phyloP scores from a whole-genome alignment of 2,113 vertebrate genomes.

The Nothocercus julius region DNA sequence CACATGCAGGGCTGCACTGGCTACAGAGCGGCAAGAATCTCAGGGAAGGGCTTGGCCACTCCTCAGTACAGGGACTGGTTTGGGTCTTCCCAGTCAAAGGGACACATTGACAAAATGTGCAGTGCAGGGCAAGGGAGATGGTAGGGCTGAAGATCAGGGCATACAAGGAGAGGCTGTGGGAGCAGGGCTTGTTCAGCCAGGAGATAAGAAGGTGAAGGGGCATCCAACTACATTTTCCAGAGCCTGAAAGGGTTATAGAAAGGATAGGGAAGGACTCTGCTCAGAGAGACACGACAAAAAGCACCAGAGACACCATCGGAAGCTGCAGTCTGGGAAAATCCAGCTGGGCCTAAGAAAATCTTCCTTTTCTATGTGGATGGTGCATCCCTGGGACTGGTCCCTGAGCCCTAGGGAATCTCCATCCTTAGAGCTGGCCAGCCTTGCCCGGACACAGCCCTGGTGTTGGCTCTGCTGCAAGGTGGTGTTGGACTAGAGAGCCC shows the following conservation, averaged over 20 bases:
- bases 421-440: too few relatives aligned
- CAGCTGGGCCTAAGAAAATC: too few relatives aligned
- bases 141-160: not conserved
- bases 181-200: not conserved
- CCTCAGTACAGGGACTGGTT: not conserved
- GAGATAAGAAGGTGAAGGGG: not conserved
- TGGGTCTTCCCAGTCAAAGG: not conserved
- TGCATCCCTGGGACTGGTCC: too few relatives aligned
- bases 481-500: not conserved
- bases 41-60: too few relatives aligned
- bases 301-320: not conserved
- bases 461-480: too few relatives aligned
- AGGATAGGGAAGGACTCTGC: not conserved
- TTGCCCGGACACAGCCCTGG: too few relatives aligned
- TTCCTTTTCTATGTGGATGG: too few relatives aligned
- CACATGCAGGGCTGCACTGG: not conserved
- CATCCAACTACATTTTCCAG: not conserved
- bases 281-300: accelerated
- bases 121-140: not conserved
- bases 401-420: too few relatives aligned
- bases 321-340: too few relatives aligned
- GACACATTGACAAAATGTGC: not conserved
- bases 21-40: not conserved
- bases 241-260: not conserved
- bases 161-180: not conserved